Conservation (phyloP, 2,113 vertebrate species). For the Chroicocephalus ridibundus region DNA sequence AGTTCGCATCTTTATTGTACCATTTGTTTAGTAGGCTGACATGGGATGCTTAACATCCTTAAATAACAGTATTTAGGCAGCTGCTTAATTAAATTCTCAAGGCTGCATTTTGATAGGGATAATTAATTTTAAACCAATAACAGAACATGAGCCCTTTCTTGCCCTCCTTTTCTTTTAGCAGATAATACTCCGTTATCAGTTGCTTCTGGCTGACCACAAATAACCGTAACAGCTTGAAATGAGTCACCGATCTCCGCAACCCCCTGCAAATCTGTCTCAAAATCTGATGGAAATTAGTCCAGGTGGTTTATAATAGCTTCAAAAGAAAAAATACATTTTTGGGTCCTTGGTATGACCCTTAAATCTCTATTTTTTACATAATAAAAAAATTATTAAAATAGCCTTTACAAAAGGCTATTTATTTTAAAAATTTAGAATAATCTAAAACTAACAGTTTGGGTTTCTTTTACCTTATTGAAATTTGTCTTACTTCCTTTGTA, state of each 20-base stretch:
- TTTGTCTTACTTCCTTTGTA: not conserved
- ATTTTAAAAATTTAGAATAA: not conserved
- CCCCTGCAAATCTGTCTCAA: constrained; percentile 10
- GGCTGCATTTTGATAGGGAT: constrained; percentile 58
- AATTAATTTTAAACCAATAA: constrained; percentile 68
- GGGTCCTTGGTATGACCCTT: not conserved
- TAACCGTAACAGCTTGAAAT: constrained; percentile 59
- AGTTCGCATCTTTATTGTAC: constrained; percentile 64
- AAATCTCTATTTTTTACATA: not conserved
- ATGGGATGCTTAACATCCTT: constrained; percentile 44
- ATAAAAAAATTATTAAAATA: not conserved
- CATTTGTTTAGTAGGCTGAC: constrained; percentile 74
- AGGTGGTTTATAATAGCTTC: constrained; percentile 4
- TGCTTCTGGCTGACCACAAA: constrained; percentile 64
- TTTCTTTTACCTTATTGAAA: not conserved
- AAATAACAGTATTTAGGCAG: constrained; percentile 63
- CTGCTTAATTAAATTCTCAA: constrained; percentile 75
- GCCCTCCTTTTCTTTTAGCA: constrained; percentile 12
- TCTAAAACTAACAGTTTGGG: not conserved
- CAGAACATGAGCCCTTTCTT: constrained; percentile 36
- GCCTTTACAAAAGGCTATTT: not conserved
- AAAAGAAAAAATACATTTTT: not conserved
- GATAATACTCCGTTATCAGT: constrained; percentile 64
- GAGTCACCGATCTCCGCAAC: constrained; percentile 34
- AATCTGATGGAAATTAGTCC: constrained; percentile 10